phyloP scores from a whole-genome alignment of 2,797 vertebrate genomes.

The Mormyrops attenuatus region DNA sequence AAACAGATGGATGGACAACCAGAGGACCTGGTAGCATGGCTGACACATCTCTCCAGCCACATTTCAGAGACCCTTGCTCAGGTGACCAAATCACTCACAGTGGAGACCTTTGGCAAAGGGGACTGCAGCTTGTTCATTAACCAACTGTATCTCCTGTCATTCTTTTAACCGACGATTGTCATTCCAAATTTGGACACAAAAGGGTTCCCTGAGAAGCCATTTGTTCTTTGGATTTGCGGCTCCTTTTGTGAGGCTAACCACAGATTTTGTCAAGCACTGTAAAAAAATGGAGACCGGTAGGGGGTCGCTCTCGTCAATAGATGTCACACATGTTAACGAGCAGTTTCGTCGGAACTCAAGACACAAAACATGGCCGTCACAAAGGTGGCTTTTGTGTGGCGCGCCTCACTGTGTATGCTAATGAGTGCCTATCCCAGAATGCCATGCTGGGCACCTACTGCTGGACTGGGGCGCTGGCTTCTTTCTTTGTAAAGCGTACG shows the following conservation, averaged over 20 bases:
- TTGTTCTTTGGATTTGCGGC: neutral
- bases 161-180: neutral
- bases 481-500: neutral
- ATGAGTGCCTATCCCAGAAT: conserved; percentile 14
- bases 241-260: conserved; percentile 13
- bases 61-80: neutral
- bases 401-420: conserved; percentile 16
- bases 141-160: conserved; percentile 13
- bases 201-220: conserved; percentile 9
- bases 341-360: conserved; percentile 51
- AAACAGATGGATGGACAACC: neutral
- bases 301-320: conserved; percentile 51
- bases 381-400: conserved; percentile 53
- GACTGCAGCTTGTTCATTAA: conserved; percentile 6
- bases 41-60: neutral
- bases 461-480: neutral
- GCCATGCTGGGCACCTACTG: neutral
- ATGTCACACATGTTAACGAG: conserved; percentile 66
- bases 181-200: conserved; percentile 19
- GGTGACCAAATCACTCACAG: neutral
- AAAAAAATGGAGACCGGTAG: conserved; percentile 24
- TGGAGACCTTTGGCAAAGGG: neutral
- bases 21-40: neutral
- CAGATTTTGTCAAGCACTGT: conserved; percentile 24
- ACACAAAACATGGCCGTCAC: conserved; percentile 54